Base-by-base conservation (phyloP, 2,888 invertebrate species). In the Melanophora roralis region DNA sequence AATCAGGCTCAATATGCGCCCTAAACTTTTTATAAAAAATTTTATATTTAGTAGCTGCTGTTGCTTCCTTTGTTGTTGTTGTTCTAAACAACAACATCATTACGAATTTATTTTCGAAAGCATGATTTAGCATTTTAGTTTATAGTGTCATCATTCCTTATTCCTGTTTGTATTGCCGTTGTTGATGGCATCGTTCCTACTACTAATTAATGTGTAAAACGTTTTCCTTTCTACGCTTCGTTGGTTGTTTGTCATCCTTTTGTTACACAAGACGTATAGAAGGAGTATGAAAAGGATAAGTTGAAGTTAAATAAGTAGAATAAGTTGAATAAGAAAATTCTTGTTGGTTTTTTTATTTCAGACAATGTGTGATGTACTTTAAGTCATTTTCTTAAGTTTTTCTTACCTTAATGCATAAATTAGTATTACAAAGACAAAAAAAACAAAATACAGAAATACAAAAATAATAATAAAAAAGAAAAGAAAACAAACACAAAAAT, bases 1-100 rank as follows among this genome's bases (percentile, higher is more conserved):
- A 87, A 87, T 81, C 84, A 84, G 80, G 53, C 73, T 40, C 81
- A 85, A 75, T 86, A 80, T 81, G 82, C 83, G 40, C 84, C 85
- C 51, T 85, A 84, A 82, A 62, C 36, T 59, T 47, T 65, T 6
- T 21, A 36, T n/a, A 53, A 45, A 27, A 36, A 53, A 57, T 51
- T 53, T 65, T 57, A 49, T 68, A 9, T 40, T 55, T 55, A 1
- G 47, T 36, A 45, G 12, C 38, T 69, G 9, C 55, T 34, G 40
- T 55, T 60, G 64, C 14, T 64, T 60, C 59, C 40, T 2, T 59
- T 65, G 47, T 74, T 77, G 71, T 67, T 53, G 69, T 71, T 77
- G 64, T 71, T 71, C 47, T 77, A 77, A 57, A 71, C 71, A 73
- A 73, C 60, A 72, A 45, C 49, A 49, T 64, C 51, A 64, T 64